Evolutionary conservation across 2,113 vertebrate species (phyloP).

Genomic region (Coracopsis vasa): DNA sequence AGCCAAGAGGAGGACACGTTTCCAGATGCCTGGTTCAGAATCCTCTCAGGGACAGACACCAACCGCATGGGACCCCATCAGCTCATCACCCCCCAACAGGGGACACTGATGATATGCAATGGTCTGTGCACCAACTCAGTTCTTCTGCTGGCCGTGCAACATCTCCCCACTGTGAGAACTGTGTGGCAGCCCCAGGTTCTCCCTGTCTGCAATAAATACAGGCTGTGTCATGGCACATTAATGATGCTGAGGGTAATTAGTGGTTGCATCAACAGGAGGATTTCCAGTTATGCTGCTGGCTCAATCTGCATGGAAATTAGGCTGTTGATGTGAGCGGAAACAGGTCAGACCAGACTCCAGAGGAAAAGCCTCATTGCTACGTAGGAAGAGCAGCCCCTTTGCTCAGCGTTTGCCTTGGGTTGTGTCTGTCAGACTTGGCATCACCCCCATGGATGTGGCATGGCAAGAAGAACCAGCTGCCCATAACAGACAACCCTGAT

Average conservation of each 20-base stretch:
- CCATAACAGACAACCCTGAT: rapidly evolving
- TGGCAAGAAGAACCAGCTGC: not conserved
- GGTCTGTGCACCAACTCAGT: not conserved
- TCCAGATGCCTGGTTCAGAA: not conserved
- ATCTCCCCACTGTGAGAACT: not conserved
- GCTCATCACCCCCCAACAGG: not conserved
- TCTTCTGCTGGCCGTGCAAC: not conserved
- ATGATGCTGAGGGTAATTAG: not conserved
- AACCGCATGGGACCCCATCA: not conserved
- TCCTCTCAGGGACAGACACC: not conserved
- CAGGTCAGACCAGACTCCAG: not conserved
- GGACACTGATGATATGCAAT: not conserved
- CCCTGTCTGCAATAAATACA: not conserved
- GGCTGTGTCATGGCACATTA: not conserved
- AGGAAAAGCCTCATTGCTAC: not conserved
- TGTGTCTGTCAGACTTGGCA: not conserved
- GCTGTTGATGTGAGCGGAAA: not conserved
- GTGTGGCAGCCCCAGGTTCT: rapidly evolving
- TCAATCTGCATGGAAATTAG: not conserved
- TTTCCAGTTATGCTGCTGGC: not conserved
- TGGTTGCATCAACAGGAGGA: not conserved
- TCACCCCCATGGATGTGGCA: not conserved
- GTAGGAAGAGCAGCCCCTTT: not conserved
- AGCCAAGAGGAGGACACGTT: not conserved
- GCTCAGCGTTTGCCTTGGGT: not conserved